Evolutionary conservation across 2,113 vertebrate species (phyloP), one percentile per base, ranked within the genome.

Genomic region (Proteles cristata): DNA sequence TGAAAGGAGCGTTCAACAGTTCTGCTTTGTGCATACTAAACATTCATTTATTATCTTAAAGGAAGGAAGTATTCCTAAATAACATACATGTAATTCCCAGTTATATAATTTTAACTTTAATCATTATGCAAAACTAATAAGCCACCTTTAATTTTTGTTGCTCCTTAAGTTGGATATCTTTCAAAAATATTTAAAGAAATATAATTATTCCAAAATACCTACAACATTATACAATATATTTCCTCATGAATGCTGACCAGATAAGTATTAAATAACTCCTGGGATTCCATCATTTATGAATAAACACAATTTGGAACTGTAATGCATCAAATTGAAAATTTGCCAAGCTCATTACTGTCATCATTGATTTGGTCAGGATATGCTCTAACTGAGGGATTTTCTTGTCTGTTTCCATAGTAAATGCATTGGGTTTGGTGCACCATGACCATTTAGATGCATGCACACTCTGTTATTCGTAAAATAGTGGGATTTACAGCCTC

Each of bases 101-200:
- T 74, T 73, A 94, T 28, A 77, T 66, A 28, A 86, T 83, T 93
- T 96, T 65, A 69, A 66, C 84, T 96, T 96, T 93, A 94, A 93
- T 92, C 73, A 93, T 88, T 74, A 87, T 92, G 58, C 74, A 95
- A 84, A 84, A 74, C 65, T 96, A 89, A 95, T 74, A 48, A 97
- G 12, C 10, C 28, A 79, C 19, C n/a, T 94, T 96, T 87, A 93
- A 68, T 50, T 93, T 94, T 91, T 93, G n/a, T 91, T 94, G 3
- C 25, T 69, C 14, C 23, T 16, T 48, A 94, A 94, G 19, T 79
- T 94, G 45, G 7, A 58, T 92, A 74, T 11, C 63, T 65, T 94
- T 87, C 39, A 87, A 71, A 88, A 76, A 50, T 81, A 77, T 88
- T 93, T 28, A 53, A 85, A 88, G 61, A 95, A 93, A 81, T 96